phyloP scores from a whole-genome alignment of 2,888 invertebrate genomes.

The Microctonus brassicae region DNA sequence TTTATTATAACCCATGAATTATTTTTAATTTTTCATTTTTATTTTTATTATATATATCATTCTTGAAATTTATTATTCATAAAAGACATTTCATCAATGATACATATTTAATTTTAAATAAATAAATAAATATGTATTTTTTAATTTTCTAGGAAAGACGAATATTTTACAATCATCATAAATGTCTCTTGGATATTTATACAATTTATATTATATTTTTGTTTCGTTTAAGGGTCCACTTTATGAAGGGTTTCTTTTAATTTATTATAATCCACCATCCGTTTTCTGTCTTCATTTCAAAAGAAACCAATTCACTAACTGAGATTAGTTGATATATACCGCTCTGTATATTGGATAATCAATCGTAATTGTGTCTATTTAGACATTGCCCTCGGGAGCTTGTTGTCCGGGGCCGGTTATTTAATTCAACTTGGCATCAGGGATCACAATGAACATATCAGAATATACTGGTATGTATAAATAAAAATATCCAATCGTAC shows the following conservation, averaged over 20 bases:
- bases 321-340: constrained; percentile 39
- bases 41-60: not conserved
- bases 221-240: not conserved
- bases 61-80: too few relatives aligned
- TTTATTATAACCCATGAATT: not conserved
- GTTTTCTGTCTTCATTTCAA: not conserved
- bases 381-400: constrained; percentile 39
- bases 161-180: not conserved
- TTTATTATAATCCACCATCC: not conserved
- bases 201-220: not conserved
- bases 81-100: too few relatives aligned
- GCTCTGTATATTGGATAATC: constrained; percentile 47
- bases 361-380: constrained; percentile 52
- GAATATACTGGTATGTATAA: not conserved
- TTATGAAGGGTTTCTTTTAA: not conserved
- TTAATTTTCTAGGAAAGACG: too few relatives aligned
- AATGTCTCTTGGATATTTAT: not conserved
- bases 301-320: constrained; percentile 19
- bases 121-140: too few relatives aligned
- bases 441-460: constrained; percentile 6
- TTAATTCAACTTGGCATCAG: constrained; percentile 35
- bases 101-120: too few relatives aligned
- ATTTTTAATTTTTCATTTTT: not conserved
- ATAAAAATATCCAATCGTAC: too few relatives aligned
- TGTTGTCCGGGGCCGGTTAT: constrained; percentile 41